Evolutionary conservation across 1,140 invertebrate species (phyloP).

Genomic region (Meloidogyne exigua): DNA sequence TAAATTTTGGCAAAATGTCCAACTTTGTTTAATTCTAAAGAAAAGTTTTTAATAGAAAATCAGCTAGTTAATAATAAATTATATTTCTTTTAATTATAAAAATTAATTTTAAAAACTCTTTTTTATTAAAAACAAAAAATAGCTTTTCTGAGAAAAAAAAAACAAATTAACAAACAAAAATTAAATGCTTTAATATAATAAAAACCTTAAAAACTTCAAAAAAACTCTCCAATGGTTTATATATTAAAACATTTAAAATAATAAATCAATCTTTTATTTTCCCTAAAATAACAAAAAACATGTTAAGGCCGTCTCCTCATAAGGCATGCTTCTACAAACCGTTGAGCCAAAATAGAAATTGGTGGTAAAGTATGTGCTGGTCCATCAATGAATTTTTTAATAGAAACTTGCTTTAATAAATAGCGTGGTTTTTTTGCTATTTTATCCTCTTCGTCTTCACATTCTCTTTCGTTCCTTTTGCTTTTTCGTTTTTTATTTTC

Average conservation of each 20-base stretch:
- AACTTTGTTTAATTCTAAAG: too few relatives aligned
- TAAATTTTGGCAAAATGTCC: too few relatives aligned
- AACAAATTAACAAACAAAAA: too few relatives aligned
- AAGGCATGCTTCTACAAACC: conserved; percentile 23
- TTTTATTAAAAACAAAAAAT: too few relatives aligned
- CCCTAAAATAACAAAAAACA: not conserved
- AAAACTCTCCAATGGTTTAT: too few relatives aligned
- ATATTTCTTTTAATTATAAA: too few relatives aligned
- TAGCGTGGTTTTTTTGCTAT: not conserved
- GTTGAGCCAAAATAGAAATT: conserved; percentile 12
- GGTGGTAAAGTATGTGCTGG: conserved; percentile 12
- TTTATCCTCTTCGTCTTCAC: not conserved
- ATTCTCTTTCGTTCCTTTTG: not conserved
- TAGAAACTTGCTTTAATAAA: conserved; percentile 12
- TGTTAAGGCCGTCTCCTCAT: not conserved
- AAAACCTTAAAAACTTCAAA: not conserved
- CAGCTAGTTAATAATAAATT: too few relatives aligned
- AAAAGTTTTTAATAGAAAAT: too few relatives aligned
- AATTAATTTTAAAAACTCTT: too few relatives aligned
- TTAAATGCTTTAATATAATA: too few relatives aligned
- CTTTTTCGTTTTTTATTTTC: not conserved
- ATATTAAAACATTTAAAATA: not conserved
- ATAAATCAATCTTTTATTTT: too few relatives aligned
- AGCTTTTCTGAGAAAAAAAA: too few relatives aligned
- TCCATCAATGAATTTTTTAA: conserved; percentile 24